Conservation (phyloP, 2,797 vertebrate species). For the Pteronotus mesoamericanus region DNA sequence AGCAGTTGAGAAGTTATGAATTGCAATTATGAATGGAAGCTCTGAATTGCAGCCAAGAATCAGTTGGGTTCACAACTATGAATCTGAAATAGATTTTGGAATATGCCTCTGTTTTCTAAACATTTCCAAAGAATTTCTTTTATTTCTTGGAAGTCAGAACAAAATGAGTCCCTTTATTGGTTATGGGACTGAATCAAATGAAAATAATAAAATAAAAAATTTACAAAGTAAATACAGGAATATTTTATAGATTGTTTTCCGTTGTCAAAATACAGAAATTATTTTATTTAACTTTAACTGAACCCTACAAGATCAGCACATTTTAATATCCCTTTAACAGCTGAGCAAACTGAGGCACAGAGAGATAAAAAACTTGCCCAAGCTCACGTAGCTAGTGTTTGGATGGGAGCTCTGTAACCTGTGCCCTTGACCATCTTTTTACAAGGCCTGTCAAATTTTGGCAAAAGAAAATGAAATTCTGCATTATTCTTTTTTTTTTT, state of each 20-base stretch:
- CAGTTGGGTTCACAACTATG: neutral
- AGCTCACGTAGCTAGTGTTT: neutral
- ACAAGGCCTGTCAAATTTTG: neutral
- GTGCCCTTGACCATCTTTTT: neutral
- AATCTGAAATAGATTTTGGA: constrained; percentile 21
- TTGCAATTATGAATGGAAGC: neutral
- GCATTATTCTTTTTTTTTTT: neutral
- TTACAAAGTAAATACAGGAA: neutral
- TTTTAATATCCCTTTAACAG: neutral
- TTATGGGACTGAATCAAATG: neutral
- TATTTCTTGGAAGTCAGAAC: constrained; percentile 25
- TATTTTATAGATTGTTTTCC: neutral
- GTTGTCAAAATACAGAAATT: neutral
- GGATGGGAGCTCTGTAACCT: neutral
- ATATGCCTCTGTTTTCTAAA: constrained; percentile 36
- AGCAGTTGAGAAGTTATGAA: constrained; percentile 7
- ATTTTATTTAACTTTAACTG: constrained; percentile 6
- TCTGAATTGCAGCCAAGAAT: neutral
- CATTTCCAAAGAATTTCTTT: constrained; percentile 26
- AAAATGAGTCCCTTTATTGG: neutral
- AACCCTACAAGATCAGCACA: neutral
- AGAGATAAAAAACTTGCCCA: neutral
- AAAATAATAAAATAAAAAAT: constrained; percentile 29
- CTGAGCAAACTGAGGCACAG: neutral
- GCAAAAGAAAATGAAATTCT: constrained; percentile 49